Percentiles rank a stretch among this genome's conserved stretches.
phyloP scores from a whole-genome alignment of 2,888 invertebrate genomes.

The Drosophila birchii region DNA sequence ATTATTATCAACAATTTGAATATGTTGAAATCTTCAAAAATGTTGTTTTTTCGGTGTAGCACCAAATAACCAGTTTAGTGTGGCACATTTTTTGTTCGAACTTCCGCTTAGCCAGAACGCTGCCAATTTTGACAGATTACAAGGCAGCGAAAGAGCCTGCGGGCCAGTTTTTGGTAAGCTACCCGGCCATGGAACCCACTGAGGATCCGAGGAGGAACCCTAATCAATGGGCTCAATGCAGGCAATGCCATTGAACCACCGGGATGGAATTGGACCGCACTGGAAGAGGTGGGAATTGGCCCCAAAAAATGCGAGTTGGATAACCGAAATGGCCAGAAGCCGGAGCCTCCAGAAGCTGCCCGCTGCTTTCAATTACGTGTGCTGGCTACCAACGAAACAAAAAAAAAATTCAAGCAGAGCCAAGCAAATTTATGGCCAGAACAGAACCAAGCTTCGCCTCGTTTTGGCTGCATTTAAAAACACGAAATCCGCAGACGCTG shows the following conservation, averaged over 20 bases:
- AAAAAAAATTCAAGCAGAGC: conserved; percentile 17
- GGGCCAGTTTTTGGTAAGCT: conserved; percentile 58
- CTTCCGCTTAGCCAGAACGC: conserved; percentile 67
- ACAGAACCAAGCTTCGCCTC: conserved; percentile 13
- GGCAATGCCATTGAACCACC: conserved; percentile 63
- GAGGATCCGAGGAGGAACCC: conserved; percentile 27
- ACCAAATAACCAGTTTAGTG: conserved; percentile 73
- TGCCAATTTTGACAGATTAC: conserved; percentile 80
- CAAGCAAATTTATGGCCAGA: conserved; percentile 71
- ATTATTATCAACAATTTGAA: not conserved
- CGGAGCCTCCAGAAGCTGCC: conserved; percentile 50
- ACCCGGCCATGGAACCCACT: conserved; percentile 18
- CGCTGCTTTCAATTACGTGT: conserved; percentile 76
- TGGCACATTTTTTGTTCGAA: conserved; percentile 59
- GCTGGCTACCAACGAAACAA: conserved; percentile 33
- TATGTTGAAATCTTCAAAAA: not conserved
- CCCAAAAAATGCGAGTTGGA: conserved; percentile 30
- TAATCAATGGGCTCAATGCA: conserved; percentile 68
- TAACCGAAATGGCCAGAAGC: conserved; percentile 26
- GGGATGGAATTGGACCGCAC: conserved; percentile 6
- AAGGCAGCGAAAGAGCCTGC: conserved; percentile 61
- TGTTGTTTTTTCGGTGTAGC: conserved; percentile 12
- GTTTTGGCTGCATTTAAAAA: conserved; percentile 53
- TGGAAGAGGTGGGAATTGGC: conserved; percentile 47
- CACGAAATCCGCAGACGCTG: conserved; percentile 62